Conservation (phyloP, 2,888 invertebrate genomes). For the Lasioglossum vierecki region DNA sequence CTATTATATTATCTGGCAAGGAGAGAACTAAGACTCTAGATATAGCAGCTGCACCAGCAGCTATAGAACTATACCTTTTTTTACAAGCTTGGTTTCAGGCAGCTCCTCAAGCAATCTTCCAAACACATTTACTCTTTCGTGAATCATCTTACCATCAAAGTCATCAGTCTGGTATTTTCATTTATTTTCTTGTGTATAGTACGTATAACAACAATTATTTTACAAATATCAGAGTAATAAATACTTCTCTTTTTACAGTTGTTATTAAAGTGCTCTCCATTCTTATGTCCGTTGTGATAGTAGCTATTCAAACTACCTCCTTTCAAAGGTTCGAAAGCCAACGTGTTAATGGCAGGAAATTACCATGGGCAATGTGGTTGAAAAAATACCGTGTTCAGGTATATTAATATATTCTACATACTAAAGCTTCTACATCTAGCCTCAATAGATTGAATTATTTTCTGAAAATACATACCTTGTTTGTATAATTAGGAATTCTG, state of each 20-base stretch:
- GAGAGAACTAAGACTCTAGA: constrained; percentile 87
- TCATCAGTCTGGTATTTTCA: constrained; percentile 87
- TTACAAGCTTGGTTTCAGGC: constrained; percentile 92
- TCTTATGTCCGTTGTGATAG: constrained; percentile 88
- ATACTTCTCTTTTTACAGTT: constrained; percentile 84
- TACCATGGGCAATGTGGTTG: constrained; percentile 89
- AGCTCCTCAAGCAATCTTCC: constrained; percentile 89
- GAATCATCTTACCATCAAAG: constrained; percentile 85
- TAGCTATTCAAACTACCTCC: constrained; percentile 89
- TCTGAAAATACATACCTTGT: neutral
- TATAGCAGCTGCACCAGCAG: constrained; percentile 87
- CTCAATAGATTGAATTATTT: constrained; percentile 14
- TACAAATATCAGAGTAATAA: constrained; percentile 19
- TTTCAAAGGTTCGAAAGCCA: constrained; percentile 93
- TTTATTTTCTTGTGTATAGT: neutral
- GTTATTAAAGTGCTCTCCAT: constrained; percentile 88
- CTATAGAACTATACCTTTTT: constrained; percentile 91
- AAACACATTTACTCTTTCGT: constrained; percentile 87
- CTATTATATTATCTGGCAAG: constrained; percentile 87
- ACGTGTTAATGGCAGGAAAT: constrained; percentile 88
- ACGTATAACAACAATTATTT: constrained; percentile 18
- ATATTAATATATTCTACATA: constrained; percentile 23
- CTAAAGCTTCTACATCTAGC: neutral
- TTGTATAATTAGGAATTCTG: constrained; percentile 72
- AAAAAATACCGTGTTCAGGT: constrained; percentile 80